Conservation (phyloP, 2,797 vertebrate genomes). For the Lateolabrax maculatus region DNA sequence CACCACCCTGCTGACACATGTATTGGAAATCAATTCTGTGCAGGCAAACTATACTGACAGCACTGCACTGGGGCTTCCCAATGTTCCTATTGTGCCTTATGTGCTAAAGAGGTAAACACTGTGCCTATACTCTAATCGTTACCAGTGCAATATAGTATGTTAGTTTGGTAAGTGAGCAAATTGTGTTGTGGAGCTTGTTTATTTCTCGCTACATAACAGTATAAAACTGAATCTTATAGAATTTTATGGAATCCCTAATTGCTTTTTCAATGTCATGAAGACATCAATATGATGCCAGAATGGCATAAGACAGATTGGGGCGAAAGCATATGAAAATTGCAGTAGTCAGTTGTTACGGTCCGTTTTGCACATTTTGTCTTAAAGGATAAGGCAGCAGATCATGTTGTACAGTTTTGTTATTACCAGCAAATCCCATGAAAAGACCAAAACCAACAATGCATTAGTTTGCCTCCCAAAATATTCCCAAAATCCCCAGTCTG, state of each 20-base stretch:
- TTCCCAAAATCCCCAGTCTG: background rate
- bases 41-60: conserved; percentile 66
- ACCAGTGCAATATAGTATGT: background rate
- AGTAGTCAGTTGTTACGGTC: background rate
- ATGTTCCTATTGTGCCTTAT: conserved; percentile 42
- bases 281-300: background rate
- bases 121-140: too few species aligned
- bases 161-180: background rate
- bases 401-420: conserved; percentile 1
- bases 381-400: background rate
- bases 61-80: conserved; percentile 52
- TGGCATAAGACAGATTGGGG: background rate
- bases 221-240: background rate
- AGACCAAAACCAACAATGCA: background rate
- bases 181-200: background rate
- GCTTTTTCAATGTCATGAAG: background rate
- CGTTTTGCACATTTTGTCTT: conserved; percentile 3
- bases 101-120: conserved; percentile 44
- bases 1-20: conserved; percentile 74
- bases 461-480: background rate
- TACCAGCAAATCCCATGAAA: background rate
- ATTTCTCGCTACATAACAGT: background rate
- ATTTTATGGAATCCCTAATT: background rate
- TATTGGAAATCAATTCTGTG: conserved; percentile 76
- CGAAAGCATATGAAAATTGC: background rate